These are phyloP conservation scores for Laodelphax striatellus DNA, from an alignment of 1,140 invertebrate species.

Conservation along the genomic window DNA sequence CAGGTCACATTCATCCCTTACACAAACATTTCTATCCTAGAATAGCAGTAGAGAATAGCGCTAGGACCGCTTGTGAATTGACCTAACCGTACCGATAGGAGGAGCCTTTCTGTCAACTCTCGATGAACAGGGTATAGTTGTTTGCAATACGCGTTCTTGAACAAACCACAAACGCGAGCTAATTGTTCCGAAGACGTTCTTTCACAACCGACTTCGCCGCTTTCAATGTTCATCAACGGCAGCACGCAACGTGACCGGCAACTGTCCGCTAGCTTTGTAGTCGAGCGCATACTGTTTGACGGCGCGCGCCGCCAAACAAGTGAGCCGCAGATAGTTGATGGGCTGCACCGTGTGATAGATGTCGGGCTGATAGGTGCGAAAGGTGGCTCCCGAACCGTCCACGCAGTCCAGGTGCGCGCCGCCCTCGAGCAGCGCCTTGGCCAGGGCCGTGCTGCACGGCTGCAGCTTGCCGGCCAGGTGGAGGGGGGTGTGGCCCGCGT, in stretches of 20 bases:
- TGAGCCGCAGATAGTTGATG: slow-evolving; percentile 62
- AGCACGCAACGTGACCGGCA: slow-evolving; percentile 5
- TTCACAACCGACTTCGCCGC: too few species aligned
- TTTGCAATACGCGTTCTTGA: too few species aligned
- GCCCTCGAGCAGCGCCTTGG: slow-evolving; percentile 53
- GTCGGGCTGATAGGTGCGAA: slow-evolving; percentile 51
- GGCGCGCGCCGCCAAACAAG: slow-evolving; percentile 67
- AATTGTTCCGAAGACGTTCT: too few species aligned
- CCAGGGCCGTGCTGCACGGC: slow-evolving; percentile 45
- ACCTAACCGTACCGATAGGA: too few species aligned
- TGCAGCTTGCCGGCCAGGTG: slow-evolving; percentile 45
- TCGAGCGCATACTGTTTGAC: slow-evolving; percentile 44
- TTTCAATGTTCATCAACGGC: slow-evolving; percentile 13
- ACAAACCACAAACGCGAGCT: too few species aligned
- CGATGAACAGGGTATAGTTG: too few species aligned
- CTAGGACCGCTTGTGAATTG: too few species aligned
- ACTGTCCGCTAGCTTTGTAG: not conserved
- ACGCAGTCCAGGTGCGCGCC: slow-evolving; percentile 82
- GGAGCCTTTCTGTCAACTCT: too few species aligned
- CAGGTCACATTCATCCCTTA: too few species aligned
- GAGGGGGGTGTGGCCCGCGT: slow-evolving; percentile 68
- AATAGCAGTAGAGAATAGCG: too few species aligned
- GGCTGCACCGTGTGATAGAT: slow-evolving; percentile 54
- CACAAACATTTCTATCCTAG: too few species aligned
- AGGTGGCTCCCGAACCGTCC: slow-evolving; percentile 67